phyloP scores from a whole-genome alignment of 2,113 vertebrate species.

The Triplophysa siluroides region DNA sequence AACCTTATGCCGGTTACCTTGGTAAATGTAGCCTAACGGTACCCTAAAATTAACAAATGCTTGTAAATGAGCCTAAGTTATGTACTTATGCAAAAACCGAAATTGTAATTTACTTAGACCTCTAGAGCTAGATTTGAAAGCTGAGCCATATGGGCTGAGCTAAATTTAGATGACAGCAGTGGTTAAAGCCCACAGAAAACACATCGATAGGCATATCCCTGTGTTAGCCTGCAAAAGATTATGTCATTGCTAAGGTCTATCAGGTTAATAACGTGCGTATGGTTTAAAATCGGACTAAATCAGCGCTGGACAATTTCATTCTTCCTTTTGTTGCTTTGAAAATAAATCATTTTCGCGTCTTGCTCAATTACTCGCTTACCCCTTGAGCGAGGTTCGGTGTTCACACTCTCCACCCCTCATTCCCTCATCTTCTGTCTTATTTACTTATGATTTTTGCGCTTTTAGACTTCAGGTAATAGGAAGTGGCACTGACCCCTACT shows the following conservation, averaged over 20 bases:
- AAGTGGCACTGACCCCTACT: conserved; percentile 94
- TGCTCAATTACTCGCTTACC: conserved; percentile 81
- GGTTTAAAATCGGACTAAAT: conserved; percentile 83
- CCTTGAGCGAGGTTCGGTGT: conserved; percentile 72
- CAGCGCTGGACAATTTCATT: conserved; percentile 89
- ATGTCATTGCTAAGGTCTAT: conserved; percentile 88
- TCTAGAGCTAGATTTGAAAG: conserved; percentile 53
- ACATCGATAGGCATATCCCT: conserved; percentile 68
- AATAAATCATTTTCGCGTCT: conserved; percentile 82
- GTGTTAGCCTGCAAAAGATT: conserved; percentile 79
- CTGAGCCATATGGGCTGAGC: conserved; percentile 76
- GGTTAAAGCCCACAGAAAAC: conserved; percentile 81
- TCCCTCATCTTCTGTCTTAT: conserved; percentile 46
- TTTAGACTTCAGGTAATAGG: conserved; percentile 88
- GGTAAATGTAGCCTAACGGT: no score
- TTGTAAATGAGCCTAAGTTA: no score
- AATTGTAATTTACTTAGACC: background rate
- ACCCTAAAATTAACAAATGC: no score
- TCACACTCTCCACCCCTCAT: conserved; percentile 44
- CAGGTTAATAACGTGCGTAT: conserved; percentile 86
- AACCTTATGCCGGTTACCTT: no score
- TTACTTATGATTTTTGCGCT: conserved; percentile 59
- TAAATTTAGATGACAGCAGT: conserved; percentile 83
- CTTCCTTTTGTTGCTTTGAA: conserved; percentile 88
- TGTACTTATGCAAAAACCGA: no score